Conservation (phyloP, 1,140 invertebrate species). For the Bombus waltoni region DNA sequence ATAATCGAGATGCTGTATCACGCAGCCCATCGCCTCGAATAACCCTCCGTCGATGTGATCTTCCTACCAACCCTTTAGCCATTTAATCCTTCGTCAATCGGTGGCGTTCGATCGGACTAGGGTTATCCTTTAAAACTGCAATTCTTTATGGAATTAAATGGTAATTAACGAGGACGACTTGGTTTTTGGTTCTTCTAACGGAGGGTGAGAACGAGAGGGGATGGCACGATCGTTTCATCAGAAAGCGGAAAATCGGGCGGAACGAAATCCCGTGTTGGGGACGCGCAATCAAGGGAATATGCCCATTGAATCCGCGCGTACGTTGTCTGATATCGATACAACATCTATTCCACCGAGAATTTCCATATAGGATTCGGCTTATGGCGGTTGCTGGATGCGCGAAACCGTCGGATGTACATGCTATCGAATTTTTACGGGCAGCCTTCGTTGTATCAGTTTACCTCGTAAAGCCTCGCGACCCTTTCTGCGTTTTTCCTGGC, state of each 20-base stretch:
- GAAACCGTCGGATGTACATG: conserved; percentile 25
- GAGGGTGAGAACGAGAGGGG: background rate
- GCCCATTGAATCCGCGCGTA: conserved; percentile 1
- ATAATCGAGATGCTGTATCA: conserved; percentile 41
- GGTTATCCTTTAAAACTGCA: background rate
- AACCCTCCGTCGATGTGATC: conserved; percentile 30
- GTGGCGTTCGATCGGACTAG: background rate
- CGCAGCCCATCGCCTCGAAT: conserved; percentile 33
- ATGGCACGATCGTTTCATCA: background rate
- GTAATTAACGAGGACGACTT: conserved; percentile 22
- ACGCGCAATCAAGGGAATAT: conserved; percentile 22
- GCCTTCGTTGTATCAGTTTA: background rate
- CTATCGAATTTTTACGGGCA: conserved; percentile 39
- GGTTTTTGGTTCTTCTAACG: background rate
- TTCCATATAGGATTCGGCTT: conserved; percentile 35
- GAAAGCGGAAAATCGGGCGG: background rate
- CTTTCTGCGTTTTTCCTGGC: conserved; percentile 50
- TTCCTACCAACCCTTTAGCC: background rate
- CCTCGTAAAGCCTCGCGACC: conserved; percentile 40
- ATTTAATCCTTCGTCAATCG: conserved; percentile 29
- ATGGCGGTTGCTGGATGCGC: conserved; percentile 28
- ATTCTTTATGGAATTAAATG: conserved; percentile 30
- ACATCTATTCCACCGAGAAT: conserved; percentile 30
- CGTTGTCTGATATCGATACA: conserved; percentile 10
- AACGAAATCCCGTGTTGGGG: conserved; percentile 9